Evolutionary conservation across 2,888 invertebrate species (phyloP).

Genomic region (Phyllotreta cruciferae): DNA sequence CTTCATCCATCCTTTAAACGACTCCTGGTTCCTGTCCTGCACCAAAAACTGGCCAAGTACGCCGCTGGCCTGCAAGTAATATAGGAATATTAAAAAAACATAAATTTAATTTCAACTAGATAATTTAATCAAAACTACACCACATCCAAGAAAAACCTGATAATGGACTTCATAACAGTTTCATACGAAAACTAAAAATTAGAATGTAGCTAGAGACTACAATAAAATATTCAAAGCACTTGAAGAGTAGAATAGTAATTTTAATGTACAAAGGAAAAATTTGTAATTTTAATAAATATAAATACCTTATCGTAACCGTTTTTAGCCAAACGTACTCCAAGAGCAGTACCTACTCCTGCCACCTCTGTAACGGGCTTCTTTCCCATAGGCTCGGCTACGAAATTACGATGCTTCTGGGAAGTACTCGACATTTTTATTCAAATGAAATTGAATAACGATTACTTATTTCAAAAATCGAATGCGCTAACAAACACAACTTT

Average conservation of each 20-base stretch:
- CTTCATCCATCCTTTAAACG: slow-evolving; percentile 98
- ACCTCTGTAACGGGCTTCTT: slow-evolving; percentile 92
- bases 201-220: too few species aligned
- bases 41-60: slow-evolving; percentile 96
- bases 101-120: too few species aligned
- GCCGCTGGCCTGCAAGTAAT: slow-evolving; percentile 84
- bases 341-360: slow-evolving; percentile 93
- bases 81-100: neutral
- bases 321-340: slow-evolving; percentile 83
- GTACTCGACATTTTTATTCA: slow-evolving; percentile 77
- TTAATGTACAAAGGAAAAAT: neutral
- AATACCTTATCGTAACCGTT: slow-evolving; percentile 95
- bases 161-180: too few species aligned
- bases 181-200: too few species aligned
- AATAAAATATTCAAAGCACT: too few species aligned
- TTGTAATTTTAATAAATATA: slow-evolving; percentile 18
- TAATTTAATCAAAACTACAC: too few species aligned
- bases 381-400: slow-evolving; percentile 94
- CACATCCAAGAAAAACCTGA: too few species aligned
- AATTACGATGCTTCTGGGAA: slow-evolving; percentile 92
- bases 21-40: slow-evolving; percentile 91
- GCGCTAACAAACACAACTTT: too few species aligned
- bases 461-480: too few species aligned
- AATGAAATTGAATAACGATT: too few species aligned
- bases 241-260: too few species aligned